These are phyloP conservation scores for Umimayanthus chanpuru DNA, from an alignment of 92 coral and sea anemone genomes.

Conservation along the genomic window DNA sequence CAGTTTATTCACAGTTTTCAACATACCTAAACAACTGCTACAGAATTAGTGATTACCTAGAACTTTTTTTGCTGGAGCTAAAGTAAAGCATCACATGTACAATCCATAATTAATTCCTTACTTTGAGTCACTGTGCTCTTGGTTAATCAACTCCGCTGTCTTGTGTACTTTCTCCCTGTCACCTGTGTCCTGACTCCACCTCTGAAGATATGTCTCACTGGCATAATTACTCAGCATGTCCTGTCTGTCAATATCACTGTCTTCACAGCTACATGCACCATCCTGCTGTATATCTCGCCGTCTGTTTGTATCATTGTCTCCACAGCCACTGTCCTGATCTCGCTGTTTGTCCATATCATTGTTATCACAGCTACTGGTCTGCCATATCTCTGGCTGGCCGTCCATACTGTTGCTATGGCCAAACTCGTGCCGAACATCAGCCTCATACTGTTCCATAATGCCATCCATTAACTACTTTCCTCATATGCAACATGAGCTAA, in stretches of 20 bases:
- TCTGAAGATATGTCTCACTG: slow-evolving; percentile 78
- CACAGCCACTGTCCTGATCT: background rate
- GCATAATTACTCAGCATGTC: slow-evolving; percentile 81
- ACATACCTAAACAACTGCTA: background rate
- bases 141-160: background rate
- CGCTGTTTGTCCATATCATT: background rate
- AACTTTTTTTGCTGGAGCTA: too few relatives aligned
- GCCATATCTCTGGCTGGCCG: background rate
- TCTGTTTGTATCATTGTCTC: background rate
- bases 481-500: background rate
- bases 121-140: background rate
- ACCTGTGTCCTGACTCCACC: slow-evolving; percentile 66
- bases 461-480: background rate
- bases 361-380: background rate
- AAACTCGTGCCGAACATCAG: background rate
- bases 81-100: background rate
- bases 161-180: slow-evolving; percentile 20
- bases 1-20: too few relatives aligned
- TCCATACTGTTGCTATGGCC: background rate
- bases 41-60: background rate
- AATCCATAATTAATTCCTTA: background rate
- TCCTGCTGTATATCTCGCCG: slow-evolving; percentile 15
- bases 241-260: slow-evolving; percentile 73
- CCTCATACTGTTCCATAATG: slow-evolving; percentile 4
- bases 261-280: slow-evolving; percentile 27